Conservation (phyloP, 2,113 vertebrate genomes). For the Lota lota region DNA sequence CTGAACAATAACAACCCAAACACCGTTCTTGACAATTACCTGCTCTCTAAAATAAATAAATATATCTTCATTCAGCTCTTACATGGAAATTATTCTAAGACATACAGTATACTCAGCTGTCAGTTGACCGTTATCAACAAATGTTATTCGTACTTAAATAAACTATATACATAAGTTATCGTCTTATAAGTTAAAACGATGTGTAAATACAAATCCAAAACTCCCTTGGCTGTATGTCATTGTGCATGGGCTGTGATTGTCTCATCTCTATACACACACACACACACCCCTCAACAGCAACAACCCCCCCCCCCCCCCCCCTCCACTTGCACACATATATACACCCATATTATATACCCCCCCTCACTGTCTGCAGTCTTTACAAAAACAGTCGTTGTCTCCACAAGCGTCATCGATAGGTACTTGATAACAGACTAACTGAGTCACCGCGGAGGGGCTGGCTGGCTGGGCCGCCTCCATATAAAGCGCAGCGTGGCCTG, state of each 20-base stretch:
- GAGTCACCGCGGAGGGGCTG: slow-evolving; percentile 44
- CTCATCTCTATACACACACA: slow-evolving; percentile 31
- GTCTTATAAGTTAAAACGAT: too few species aligned
- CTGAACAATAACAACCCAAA: too few species aligned
- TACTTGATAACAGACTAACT: slow-evolving; percentile 71
- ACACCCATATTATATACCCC: background rate
- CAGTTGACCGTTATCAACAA: too few species aligned
- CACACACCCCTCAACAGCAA: slow-evolving; percentile 41
- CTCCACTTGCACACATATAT: background rate
- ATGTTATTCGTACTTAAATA: too few species aligned
- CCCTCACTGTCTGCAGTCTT: slow-evolving; percentile 67
- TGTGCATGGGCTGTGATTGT: background rate
- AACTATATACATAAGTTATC: too few species aligned
- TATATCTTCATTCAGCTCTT: too few species aligned
- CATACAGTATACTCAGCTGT: too few species aligned
- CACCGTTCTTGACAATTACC: too few species aligned
- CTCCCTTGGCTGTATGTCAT: background rate
- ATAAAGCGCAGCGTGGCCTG: slow-evolving; percentile 48
- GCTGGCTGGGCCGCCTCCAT: slow-evolving; percentile 57
- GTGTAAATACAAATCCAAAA: background rate
- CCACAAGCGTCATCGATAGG: slow-evolving; percentile 72
- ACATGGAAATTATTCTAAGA: too few species aligned
- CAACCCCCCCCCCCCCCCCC: slow-evolving; percentile 30
- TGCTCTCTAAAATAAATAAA: too few species aligned
- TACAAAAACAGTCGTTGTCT: slow-evolving; percentile 71